Percentiles rank a stretch among this genome's conserved stretches.
These are phyloP conservation scores for Bilobella aurantiaca DNA, from an alignment of 1,140 invertebrate species.

Conservation along the genomic window DNA sequence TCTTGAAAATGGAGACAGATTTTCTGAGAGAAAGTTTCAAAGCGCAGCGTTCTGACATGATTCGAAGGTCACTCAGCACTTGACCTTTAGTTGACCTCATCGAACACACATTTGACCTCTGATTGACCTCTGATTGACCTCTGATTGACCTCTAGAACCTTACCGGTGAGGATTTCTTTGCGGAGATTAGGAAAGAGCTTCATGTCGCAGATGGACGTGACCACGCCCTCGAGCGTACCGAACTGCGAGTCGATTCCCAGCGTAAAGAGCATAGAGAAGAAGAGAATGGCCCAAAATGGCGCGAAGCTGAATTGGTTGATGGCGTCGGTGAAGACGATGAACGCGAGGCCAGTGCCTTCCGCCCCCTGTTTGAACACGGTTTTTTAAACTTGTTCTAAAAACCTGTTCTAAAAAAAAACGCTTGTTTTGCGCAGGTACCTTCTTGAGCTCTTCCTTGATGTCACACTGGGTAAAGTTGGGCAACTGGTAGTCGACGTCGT, in stretches of 20 bases:
- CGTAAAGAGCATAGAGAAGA: conserved; percentile 92
- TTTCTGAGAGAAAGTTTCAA: too few relatives aligned
- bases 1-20: too few relatives aligned
- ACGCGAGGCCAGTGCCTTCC: conserved; percentile 40
- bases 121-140: too few relatives aligned
- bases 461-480: conserved; percentile 54
- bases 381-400: too few relatives aligned
- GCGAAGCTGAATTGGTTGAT: conserved; percentile 91
- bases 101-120: too few relatives aligned
- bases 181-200: conserved; percentile 83
- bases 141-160: too few relatives aligned
- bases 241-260: conserved; percentile 92
- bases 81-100: too few relatives aligned
- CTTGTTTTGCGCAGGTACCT: too few relatives aligned
- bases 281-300: conserved; percentile 80
- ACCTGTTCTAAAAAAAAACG: too few relatives aligned
- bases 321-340: conserved; percentile 92
- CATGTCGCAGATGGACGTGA: conserved; percentile 90
- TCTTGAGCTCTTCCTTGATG: conserved; percentile 73
- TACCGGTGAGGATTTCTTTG: conserved; percentile 82
- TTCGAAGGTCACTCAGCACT: too few relatives aligned
- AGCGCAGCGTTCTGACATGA: too few relatives aligned
- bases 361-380: conserved; percentile 13
- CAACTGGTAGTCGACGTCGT: not conserved
- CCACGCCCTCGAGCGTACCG: conserved; percentile 86